Evolutionary conservation across 2,113 vertebrate genomes (phyloP).

Genomic region (Oceanites oceanicus): DNA sequence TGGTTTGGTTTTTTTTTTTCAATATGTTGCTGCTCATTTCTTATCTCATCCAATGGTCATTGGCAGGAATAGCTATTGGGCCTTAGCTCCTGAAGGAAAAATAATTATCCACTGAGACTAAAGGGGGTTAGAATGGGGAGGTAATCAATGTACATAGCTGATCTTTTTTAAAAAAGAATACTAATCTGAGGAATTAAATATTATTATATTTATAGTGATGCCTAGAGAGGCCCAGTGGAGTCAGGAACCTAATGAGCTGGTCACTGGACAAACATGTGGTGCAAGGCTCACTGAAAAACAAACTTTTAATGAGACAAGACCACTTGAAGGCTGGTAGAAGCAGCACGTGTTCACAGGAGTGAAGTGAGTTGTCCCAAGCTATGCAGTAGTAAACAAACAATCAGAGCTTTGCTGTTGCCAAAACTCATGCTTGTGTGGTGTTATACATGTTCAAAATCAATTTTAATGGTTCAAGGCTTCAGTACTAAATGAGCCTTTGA

Average conservation of each 20-base stretch:
- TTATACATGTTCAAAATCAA: not conserved
- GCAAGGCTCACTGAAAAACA: not conserved
- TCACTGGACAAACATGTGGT: not conserved
- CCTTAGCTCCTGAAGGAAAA: not conserved
- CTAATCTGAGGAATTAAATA: not conserved
- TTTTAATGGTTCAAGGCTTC: not conserved
- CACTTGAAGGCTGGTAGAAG: not conserved
- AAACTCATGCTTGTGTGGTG: not conserved
- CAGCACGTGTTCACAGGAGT: not conserved
- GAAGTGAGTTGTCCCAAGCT: not conserved
- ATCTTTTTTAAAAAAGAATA: not conserved
- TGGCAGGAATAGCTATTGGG: not conserved
- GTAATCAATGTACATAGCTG: not conserved
- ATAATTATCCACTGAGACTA: not conserved
- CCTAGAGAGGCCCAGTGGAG: not conserved
- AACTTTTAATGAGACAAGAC: not conserved
- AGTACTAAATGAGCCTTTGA: not conserved
- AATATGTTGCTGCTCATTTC: not conserved
- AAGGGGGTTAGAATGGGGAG: not conserved
- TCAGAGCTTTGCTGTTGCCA: not conserved
- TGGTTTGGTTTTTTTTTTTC: rapidly evolving
- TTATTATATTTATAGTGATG: not conserved
- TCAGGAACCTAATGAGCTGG: not conserved
- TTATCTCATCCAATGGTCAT: not conserved
- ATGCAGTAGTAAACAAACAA: not conserved